phyloP scores from a whole-genome alignment of 2,113 vertebrate genomes.

The Eulemur rufifrons region DNA sequence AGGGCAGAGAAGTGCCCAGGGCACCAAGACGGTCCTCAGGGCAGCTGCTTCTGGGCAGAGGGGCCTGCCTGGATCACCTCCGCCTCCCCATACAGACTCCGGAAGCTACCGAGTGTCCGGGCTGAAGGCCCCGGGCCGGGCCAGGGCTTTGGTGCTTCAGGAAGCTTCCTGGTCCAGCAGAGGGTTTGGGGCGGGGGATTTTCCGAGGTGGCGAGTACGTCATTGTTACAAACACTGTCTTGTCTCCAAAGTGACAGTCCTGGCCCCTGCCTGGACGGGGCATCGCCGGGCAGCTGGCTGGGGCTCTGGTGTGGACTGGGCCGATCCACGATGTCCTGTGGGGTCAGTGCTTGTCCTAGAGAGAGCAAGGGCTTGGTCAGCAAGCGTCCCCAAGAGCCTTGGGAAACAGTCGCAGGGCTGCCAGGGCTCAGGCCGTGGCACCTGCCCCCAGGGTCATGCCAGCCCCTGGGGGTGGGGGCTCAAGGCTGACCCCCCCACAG shows the following conservation, averaged over 20 bases:
- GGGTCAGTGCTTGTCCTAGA: slow-evolving; percentile 88
- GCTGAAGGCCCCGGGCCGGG: neutral
- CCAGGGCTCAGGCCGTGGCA: too few relatives aligned
- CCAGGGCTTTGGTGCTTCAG: slow-evolving; percentile 1
- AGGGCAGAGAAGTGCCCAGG: neutral
- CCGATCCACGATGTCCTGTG: slow-evolving; percentile 64
- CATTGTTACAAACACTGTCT: slow-evolving; percentile 79
- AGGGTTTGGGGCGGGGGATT: slow-evolving; percentile 53
- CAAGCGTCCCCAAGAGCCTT: neutral
- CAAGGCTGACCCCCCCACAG: too few relatives aligned
- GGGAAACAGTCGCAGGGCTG: too few relatives aligned
- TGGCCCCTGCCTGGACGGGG: slow-evolving; percentile 77
- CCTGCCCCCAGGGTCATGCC: too few relatives aligned
- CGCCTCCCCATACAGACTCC: neutral
- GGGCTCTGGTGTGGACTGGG: slow-evolving; percentile 61
- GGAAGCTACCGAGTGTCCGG: neutral
- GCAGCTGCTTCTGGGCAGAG: neutral
- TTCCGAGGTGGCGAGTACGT: slow-evolving; percentile 71
- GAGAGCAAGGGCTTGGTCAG: slow-evolving; percentile 25
- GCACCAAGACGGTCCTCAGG: neutral
- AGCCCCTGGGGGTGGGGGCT: neutral
- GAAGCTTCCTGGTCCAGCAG: slow-evolving; percentile 51
- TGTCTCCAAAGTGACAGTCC: slow-evolving; percentile 80
- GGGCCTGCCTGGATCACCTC: neutral
- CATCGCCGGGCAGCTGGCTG: slow-evolving; percentile 56